Base-by-base conservation (phyloP, 1,140 invertebrate species). In the Chironomus tepperi region DNA sequence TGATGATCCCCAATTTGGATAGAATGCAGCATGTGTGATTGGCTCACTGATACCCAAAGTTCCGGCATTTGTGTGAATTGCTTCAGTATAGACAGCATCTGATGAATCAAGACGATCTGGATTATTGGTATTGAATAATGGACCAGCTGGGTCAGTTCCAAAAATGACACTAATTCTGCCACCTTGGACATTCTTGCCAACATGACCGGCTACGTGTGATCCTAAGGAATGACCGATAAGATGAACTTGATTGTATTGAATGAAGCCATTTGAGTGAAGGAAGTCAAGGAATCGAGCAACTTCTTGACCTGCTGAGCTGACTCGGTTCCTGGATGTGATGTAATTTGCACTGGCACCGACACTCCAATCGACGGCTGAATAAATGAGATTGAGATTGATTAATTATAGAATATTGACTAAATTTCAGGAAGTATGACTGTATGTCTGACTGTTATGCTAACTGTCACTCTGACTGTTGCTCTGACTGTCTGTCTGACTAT, bases 341-440 rank as follows among this genome's bases (percentile, higher is more conserved):
- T 86, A 86, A 64, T 86, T 86, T 57, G 83, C 82, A 67, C 79
- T 80, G 7, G 88, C 87, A 7, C 86, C 81, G 3, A 81, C 78
- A 9, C 82, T 84, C 90, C 90, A 91, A 76, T 91, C 88, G 0
- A 91, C 83, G 21, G 85, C 80, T 75, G 2, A 16, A 18, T 8
- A 92, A 86, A 1, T 89, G 21, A 85, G 85, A 74, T 82, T 81
- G 74, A 21, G 0, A n/a, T n/a, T n/a, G n/a, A n/a, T n/a, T n/a
- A n/a, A n/a, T n/a, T n/a, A n/a, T n/a, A n/a, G n/a, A n/a, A n/a
- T n/a, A n/a, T n/a, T n/a, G n/a, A n/a, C n/a, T n/a, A n/a, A n/a
- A n/a, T n/a, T n/a, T n/a, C n/a, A n/a, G n/a, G n/a, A n/a, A n/a
- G n/a, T n/a, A n/a, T n/a, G n/a, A n/a, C n/a, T n/a, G n/a, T n/a